A percentile compares a stretch with the other conserved stretches of the same genome.
Evolutionary conservation across 92 coral and sea anemone species (phyloP).

Genomic region (Chrysogorgia sp.): DNA sequence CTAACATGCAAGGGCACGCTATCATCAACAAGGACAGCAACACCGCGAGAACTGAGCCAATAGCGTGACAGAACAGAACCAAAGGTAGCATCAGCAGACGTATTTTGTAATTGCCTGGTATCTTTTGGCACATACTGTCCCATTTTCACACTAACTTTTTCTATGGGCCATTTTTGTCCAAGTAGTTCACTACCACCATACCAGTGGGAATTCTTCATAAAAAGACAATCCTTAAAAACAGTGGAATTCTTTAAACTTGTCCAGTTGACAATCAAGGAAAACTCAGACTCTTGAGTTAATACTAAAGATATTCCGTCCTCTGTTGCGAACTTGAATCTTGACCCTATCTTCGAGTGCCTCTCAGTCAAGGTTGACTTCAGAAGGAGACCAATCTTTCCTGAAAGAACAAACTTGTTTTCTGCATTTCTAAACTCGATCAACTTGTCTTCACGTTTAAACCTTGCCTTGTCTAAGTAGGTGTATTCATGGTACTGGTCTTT

Average conservation of each 20-base stretch:
- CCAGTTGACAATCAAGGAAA: constrained; percentile 27
- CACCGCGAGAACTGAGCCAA: constrained; percentile 78
- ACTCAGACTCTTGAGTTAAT: constrained; percentile 11
- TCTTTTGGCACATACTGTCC: constrained; percentile 68
- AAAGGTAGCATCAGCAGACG: constrained; percentile 36
- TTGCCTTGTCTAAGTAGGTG: constrained; percentile 29
- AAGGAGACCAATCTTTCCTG: constrained; percentile 15
- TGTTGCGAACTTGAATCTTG: neutral
- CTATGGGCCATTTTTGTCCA: constrained; percentile 80
- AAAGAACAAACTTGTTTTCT: neutral
- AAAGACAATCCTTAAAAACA: constrained; percentile 65
- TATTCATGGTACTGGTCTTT: neutral
- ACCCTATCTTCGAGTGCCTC: neutral
- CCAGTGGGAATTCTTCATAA: constrained; percentile 52
- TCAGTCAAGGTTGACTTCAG: neutral
- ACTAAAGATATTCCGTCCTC: constrained; percentile 6
- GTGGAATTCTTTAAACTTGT: constrained; percentile 19
- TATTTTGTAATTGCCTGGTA: constrained; percentile 10
- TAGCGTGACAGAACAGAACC: constrained; percentile 73
- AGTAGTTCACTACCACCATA: constrained; percentile 78
- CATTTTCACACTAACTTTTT: constrained; percentile 65
- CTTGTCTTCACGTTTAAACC: constrained; percentile 28
- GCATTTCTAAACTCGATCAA: constrained; percentile 22
- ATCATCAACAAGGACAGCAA: constrained; percentile 71
- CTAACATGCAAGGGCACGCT: constrained; percentile 78